phyloP scores from a whole-genome alignment of 2,113 vertebrate species.

The Canis aureus region DNA sequence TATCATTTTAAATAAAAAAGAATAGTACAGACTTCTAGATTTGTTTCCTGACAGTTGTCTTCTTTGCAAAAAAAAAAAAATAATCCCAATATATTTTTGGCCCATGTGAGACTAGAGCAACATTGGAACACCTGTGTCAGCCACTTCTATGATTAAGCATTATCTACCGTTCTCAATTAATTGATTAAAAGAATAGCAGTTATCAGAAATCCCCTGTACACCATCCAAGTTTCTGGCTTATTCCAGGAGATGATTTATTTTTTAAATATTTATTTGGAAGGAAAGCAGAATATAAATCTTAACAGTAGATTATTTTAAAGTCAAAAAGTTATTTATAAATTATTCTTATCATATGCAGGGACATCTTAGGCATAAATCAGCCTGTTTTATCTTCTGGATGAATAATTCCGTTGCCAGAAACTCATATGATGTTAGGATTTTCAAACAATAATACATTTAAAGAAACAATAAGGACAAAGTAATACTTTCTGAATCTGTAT shows the following conservation, averaged over 20 bases:
- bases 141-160: conserved; percentile 66
- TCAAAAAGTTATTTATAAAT: conserved; percentile 43
- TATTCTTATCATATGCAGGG: background rate
- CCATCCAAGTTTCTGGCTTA: conserved; percentile 51
- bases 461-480: background rate
- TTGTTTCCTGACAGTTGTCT: conserved; percentile 50
- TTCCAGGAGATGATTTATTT: conserved; percentile 37
- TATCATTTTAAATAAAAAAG: conserved; percentile 59
- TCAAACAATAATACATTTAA: background rate
- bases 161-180: conserved; percentile 69
- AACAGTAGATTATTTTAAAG: conserved; percentile 38
- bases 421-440: background rate
- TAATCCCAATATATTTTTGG: conserved; percentile 71
- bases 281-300: conserved; percentile 26
- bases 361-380: background rate
- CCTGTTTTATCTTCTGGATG: background rate
- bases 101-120: conserved; percentile 28
- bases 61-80: conserved; percentile 66
- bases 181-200: conserved; percentile 72
- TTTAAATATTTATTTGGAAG: conserved; percentile 45
- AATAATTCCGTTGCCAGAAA: background rate
- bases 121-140: conserved; percentile 20
- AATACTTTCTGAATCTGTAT: background rate
- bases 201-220: conserved; percentile 69
- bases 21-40: conserved; percentile 4